These are phyloP conservation scores for Tachina grossa DNA, from an alignment of 2,888 invertebrate genomes.

Conservation along the genomic window DNA sequence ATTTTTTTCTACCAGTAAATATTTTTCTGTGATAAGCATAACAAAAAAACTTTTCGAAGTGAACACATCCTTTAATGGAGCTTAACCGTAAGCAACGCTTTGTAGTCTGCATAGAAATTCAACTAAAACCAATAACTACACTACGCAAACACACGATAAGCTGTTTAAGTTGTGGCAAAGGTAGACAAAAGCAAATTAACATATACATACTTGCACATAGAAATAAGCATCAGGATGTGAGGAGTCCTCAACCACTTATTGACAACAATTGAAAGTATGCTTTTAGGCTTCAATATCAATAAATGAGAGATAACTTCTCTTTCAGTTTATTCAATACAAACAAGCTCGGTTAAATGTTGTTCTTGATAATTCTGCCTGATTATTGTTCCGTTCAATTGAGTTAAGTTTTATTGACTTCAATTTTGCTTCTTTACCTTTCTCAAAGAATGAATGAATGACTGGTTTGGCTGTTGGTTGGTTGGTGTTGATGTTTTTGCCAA, in stretches of 20 bases:
- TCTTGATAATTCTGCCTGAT: conserved; percentile 27
- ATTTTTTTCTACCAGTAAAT: too few species aligned
- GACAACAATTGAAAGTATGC: conserved; percentile 5
- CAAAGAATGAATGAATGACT: neutral
- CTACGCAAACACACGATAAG: too few species aligned
- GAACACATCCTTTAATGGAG: too few species aligned
- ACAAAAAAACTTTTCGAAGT: too few species aligned
- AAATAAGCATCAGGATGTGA: neutral
- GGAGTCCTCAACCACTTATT: neutral
- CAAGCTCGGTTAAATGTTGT: conserved; percentile 2
- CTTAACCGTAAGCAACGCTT: too few species aligned
- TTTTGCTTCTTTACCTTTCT: neutral
- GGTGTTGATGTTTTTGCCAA: neutral
- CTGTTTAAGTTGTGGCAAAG: too few species aligned
- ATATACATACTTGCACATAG: neutral
- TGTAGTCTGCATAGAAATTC: too few species aligned
- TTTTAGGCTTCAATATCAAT: conserved; percentile 29
- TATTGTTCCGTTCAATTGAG: conserved; percentile 50
- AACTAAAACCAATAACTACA: too few species aligned
- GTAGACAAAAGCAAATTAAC: neutral
- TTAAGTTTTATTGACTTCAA: conserved; percentile 23
- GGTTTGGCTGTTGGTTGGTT: neutral
- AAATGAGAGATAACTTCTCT: conserved; percentile 13
- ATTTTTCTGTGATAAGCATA: too few species aligned
- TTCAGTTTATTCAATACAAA: conserved; percentile 44